Evolutionary conservation across 2,888 invertebrate species (phyloP).

Genomic region (Calameuta idolon): DNA sequence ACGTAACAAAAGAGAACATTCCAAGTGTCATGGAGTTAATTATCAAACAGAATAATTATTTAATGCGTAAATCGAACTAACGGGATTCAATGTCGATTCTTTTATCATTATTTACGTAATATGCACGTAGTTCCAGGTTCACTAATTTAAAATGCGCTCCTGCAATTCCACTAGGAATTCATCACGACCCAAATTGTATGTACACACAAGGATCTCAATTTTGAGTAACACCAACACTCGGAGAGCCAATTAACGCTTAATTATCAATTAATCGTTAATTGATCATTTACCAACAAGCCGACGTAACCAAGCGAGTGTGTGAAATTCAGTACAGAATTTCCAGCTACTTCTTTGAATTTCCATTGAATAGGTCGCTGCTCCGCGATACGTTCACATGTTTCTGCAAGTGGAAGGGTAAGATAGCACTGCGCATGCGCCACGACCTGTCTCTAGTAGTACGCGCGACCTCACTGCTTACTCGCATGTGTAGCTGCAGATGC

Average conservation of each 20-base stretch:
- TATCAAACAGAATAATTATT: too few species aligned
- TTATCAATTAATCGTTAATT: neutral
- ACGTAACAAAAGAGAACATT: too few species aligned
- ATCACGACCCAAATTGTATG: neutral
- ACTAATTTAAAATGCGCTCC: neutral
- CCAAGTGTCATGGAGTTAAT: too few species aligned
- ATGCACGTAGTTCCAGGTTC: too few species aligned
- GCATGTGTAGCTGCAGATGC: neutral
- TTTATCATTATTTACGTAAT: too few species aligned
- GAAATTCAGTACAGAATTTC: neutral
- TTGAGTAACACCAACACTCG: neutral
- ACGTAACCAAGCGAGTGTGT: neutral
- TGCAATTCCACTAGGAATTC: neutral
- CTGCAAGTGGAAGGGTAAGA: neutral
- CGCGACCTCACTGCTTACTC: neutral
- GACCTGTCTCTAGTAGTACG: neutral
- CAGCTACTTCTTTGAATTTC: neutral
- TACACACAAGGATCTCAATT: neutral
- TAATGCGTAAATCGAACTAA: too few species aligned
- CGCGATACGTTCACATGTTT: neutral
- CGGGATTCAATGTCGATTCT: too few species aligned
- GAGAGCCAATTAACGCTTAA: neutral
- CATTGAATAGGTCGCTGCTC: neutral
- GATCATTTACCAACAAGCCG: neutral
- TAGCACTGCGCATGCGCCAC: neutral